A percentile compares a stretch with the other conserved stretches of the same genome.
Evolutionary conservation across 2,797 vertebrate species (phyloP).

Genomic region (Alfaro cultratus): DNA sequence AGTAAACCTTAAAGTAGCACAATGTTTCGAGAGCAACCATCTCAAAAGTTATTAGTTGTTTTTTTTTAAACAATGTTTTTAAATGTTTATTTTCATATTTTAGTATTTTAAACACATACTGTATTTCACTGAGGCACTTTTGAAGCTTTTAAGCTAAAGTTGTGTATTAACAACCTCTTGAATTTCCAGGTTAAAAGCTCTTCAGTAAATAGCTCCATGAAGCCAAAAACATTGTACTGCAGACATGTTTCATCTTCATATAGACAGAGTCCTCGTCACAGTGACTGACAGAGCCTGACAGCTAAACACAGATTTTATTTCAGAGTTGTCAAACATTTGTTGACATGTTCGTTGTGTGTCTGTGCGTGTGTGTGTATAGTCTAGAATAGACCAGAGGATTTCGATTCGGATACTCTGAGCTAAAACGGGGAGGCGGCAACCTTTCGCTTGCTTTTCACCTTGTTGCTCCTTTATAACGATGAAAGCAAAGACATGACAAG

Average conservation of each 20-base stretch:
- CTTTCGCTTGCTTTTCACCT: slow-evolving; percentile 1
- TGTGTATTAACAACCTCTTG: slow-evolving; percentile 31
- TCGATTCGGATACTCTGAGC: slow-evolving; percentile 32
- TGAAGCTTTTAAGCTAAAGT: slow-evolving; percentile 25
- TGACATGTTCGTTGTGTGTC: slow-evolving; percentile 43
- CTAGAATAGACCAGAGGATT: slow-evolving; percentile 56
- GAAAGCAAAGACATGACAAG: slow-evolving; percentile 51
- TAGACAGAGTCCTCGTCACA: slow-evolving; percentile 57
- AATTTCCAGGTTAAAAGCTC: slow-evolving; percentile 43
- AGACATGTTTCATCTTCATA: slow-evolving; percentile 53
- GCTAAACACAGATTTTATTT: slow-evolving; percentile 69
- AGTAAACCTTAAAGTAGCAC: slow-evolving; percentile 53
- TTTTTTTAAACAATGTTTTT: not conserved
- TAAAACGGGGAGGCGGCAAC: slow-evolving; percentile 24
- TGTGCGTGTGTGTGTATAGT: slow-evolving; percentile 29
- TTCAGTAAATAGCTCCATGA: slow-evolving; percentile 43
- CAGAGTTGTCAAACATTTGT: slow-evolving; percentile 67
- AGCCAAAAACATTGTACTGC: slow-evolving; percentile 44
- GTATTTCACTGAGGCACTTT: not conserved
- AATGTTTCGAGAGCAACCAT: slow-evolving; percentile 32
- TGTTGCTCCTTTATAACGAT: slow-evolving; percentile 25
- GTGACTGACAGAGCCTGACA: slow-evolving; percentile 68
- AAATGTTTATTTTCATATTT: slow-evolving; percentile 7
- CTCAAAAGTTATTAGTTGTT: not conserved
- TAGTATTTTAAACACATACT: slow-evolving; percentile 11